These are phyloP conservation scores for Beris morrisii DNA, from an alignment of 2,888 invertebrate species.

Conservation along the genomic window DNA sequence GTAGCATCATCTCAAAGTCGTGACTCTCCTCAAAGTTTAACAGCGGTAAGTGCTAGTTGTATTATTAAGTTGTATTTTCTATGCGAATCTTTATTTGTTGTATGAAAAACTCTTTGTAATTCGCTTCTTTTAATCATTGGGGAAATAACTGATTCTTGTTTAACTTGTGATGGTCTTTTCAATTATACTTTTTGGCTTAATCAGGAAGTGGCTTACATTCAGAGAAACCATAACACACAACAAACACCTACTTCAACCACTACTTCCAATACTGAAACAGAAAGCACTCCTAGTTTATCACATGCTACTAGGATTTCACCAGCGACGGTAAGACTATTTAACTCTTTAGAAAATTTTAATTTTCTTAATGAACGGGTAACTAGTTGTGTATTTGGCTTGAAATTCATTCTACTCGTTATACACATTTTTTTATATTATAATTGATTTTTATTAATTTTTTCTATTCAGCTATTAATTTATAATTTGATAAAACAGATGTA, in stretches of 20 bases:
- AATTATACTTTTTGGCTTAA: conserved; percentile 14
- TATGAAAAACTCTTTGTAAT: conserved; percentile 1
- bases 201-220: conserved; percentile 55
- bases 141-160: conserved; percentile 1
- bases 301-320: conserved; percentile 84
- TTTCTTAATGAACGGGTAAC: conserved; percentile 95
- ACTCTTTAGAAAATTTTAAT: conserved; percentile 57
- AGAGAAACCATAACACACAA: conserved; percentile 52
- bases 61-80: neutral
- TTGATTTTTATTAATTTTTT: too few species aligned
- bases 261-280: conserved; percentile 53
- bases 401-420: too few species aligned
- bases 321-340: conserved; percentile 77
- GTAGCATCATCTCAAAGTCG: conserved; percentile 60
- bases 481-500: too few species aligned
- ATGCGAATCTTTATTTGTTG: neutral
- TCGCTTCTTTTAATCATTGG: neutral
- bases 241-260: conserved; percentile 60
- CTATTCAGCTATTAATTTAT: too few species aligned
- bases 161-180: conserved; percentile 2
- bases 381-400: conserved; percentile 57
- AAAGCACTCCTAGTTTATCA: conserved; percentile 64
- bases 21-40: conserved; percentile 69
- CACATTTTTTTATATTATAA: too few species aligned
- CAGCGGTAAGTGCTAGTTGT: conserved; percentile 61